Percentiles rank a stretch among this genome's conserved stretches.
Conservation (phyloP, 2,888 invertebrate species). For the Microdon myrmicae region DNA sequence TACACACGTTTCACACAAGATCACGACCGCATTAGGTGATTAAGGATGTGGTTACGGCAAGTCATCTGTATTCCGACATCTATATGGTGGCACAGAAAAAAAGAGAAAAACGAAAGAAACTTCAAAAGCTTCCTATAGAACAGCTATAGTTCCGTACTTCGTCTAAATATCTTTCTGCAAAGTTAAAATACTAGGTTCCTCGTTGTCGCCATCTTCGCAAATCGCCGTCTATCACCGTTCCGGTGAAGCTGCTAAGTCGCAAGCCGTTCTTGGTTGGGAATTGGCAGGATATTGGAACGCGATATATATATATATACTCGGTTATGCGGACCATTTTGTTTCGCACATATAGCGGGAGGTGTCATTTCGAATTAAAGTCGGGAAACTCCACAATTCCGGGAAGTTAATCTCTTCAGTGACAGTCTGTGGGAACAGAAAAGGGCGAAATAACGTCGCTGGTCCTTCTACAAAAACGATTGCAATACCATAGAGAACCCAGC, state of each 20-base stretch:
- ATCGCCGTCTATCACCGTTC: background rate
- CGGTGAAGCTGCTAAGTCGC: constrained; percentile 2
- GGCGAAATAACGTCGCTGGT: constrained; percentile 5
- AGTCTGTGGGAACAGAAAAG: constrained; percentile 17
- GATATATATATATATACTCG: constrained; percentile 16
- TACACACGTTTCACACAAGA: constrained; percentile 44
- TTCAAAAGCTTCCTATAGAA: too few species aligned
- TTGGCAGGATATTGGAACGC: constrained; percentile 33
- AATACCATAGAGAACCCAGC: constrained; percentile 27
- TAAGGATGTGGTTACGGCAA: constrained; percentile 46
- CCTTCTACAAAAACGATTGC: constrained; percentile 15
- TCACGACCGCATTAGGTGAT: constrained; percentile 46
- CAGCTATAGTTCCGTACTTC: constrained; percentile 2
- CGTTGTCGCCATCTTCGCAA: background rate
- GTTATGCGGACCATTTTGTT: constrained; percentile 16
- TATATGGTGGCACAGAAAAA: background rate
- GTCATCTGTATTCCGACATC: constrained; percentile 9
- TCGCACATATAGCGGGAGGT: constrained; percentile 8
- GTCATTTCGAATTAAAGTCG: constrained; percentile 14
- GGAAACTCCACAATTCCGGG: constrained; percentile 16
- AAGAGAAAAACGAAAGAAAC: constrained; percentile 1
- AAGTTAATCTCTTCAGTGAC: constrained; percentile 45
- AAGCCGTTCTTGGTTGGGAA: constrained; percentile 12
- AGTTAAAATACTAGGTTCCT: too few species aligned
- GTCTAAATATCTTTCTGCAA: constrained; percentile 17